A percentile compares a stretch with the other conserved stretches of the same genome.
Conservation (phyloP, 2,797 vertebrate genomes). For the Brachyrhaphis roseni region DNA sequence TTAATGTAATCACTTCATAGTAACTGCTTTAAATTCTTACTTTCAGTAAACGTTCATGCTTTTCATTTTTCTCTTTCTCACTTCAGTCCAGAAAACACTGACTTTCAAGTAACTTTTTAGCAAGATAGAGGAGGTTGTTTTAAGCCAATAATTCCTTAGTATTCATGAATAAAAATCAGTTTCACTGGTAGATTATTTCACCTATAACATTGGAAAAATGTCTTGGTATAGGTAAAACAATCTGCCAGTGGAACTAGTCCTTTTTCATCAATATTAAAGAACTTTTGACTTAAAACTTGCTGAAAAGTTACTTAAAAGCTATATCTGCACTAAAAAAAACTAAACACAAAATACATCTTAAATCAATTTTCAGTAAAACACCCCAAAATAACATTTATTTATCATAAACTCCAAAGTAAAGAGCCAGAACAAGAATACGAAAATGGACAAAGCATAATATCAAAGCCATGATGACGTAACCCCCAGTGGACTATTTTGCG, state of each 20-base stretch:
- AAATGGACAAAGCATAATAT: background rate
- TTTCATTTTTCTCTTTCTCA: background rate
- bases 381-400: background rate
- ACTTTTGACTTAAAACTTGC: no score
- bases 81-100: background rate
- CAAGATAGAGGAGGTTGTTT: no score
- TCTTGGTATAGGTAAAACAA: no score
- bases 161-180: no score
- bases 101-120: background rate
- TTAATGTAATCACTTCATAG: background rate
- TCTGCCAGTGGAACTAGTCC: no score
- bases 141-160: no score
- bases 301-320: background rate
- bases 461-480: background rate
- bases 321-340: background rate
- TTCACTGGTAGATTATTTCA: no score
- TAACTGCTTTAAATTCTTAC: background rate
- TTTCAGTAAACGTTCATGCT: background rate
- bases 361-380: background rate
- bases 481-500: background rate
- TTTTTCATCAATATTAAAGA: no score
- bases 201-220: no score
- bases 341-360: background rate
- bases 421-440: slow-evolving; percentile 3
- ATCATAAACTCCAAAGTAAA: background rate